Conservation (phyloP, 1,140 invertebrate genomes). For the Temnothorax nylanderi region DNA sequence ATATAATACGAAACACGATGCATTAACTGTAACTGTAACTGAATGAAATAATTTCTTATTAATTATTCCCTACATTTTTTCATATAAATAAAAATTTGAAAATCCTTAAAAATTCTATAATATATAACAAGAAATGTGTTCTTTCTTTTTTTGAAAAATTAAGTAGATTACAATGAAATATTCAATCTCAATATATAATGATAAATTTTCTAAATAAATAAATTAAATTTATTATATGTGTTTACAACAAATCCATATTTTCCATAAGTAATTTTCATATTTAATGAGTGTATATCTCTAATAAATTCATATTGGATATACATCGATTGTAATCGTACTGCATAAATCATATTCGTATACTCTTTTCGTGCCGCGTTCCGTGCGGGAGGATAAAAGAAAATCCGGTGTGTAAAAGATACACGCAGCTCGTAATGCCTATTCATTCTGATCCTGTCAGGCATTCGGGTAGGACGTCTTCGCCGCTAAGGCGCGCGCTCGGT, state of each 20-base stretch:
- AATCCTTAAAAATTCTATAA: not conserved
- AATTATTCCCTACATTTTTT: not conserved
- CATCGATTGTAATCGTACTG: not conserved
- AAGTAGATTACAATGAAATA: not conserved
- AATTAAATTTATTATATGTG: not conserved
- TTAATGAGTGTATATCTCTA: not conserved
- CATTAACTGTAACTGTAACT: not conserved
- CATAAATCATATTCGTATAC: not conserved
- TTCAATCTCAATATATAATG: not conserved
- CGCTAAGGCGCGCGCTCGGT: not conserved
- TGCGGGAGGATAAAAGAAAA: not conserved
- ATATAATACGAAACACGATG: not conserved
- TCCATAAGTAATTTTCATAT: constrained; percentile 6
- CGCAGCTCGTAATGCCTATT: not conserved
- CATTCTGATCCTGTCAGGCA: not conserved
- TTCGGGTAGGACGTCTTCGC: not conserved
- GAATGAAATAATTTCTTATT: constrained; percentile 4
- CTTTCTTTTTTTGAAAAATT: not conserved
- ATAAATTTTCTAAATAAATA: not conserved
- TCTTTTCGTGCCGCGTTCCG: not conserved
- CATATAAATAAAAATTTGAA: not conserved
- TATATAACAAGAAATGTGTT: not conserved
- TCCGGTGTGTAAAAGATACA: not conserved
- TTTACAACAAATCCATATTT: constrained; percentile 6
- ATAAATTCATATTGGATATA: constrained; percentile 5